Evolutionary conservation across 2,113 vertebrate genomes (phyloP).

Genomic region (Notechis scutatus): DNA sequence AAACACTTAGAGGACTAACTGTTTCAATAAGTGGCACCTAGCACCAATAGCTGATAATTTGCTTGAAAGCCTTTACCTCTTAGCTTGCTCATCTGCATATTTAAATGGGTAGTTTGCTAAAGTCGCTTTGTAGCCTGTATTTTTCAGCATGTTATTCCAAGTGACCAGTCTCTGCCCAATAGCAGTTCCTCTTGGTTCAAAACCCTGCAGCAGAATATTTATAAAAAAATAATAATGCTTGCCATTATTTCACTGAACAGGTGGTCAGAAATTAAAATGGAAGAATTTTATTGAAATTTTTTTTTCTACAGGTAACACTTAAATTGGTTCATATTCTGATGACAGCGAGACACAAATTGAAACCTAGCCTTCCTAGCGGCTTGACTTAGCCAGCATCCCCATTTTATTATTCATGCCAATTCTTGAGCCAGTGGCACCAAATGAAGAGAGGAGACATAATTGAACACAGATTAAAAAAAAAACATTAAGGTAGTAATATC

Average conservation of each 20-base stretch:
- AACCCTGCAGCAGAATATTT: slow-evolving; percentile 77
- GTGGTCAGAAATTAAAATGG: slow-evolving; percentile 12
- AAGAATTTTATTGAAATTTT: slow-evolving; percentile 50
- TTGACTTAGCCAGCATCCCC: not conserved
- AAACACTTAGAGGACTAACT: not conserved
- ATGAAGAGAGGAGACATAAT: not conserved
- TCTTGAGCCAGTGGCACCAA: not conserved
- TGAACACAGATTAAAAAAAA: not conserved
- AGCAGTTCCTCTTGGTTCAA: slow-evolving; percentile 93
- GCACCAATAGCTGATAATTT: not conserved
- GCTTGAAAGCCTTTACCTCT: slow-evolving; percentile 78
- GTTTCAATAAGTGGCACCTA: not conserved
- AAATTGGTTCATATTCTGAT: slow-evolving; percentile 41
- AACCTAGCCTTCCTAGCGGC: not conserved
- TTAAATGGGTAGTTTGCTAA: slow-evolving; percentile 98
- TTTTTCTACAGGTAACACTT: slow-evolving; percentile 23
- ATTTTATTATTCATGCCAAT: not conserved
- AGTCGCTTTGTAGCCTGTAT: slow-evolving; percentile 96
- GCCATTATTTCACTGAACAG: slow-evolving; percentile 20
- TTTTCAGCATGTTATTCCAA: slow-evolving; percentile 99
- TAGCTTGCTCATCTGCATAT: slow-evolving; percentile 96
- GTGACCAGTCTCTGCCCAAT: slow-evolving; percentile 97
- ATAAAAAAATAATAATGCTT: slow-evolving; percentile 36
- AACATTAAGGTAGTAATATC: not conserved
- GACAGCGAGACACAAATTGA: not conserved